Evolutionary conservation across 2,888 invertebrate genomes (phyloP), one percentile per base, ranked within the genome.

Genomic region (Rhagonycha fulva): DNA sequence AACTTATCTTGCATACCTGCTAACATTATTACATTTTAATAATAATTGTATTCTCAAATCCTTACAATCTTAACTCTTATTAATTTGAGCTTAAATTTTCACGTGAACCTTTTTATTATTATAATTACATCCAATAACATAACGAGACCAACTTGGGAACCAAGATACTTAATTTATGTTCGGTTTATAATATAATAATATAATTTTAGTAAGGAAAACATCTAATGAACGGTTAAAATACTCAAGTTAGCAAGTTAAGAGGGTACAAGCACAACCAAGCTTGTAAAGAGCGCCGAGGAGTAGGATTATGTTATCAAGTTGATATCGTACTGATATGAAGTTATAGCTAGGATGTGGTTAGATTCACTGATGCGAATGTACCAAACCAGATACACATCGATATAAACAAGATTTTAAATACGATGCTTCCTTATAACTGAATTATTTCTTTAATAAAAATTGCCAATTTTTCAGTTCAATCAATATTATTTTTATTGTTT

Each of bases 271-370:
- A 77, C 77, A 76, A 76, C 71, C 75, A 72, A 73, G 80, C 78
- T 77, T 75, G 77, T 74, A 74, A 47, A 74, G 77, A 75, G 75
- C 79, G 74, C 75, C 68, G 73, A 73, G 78, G 73, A 76, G 47
- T 47, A 47, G 81, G 82, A 82, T 82, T 82, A 83, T 81, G 82
- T 84, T 84, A 86, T 85, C 85, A 84, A 84, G 83, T 82, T 83
- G 85, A 85, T 85, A 86, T 86, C 85, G 82, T 81, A 82, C 82
- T 85, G 85, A 86, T 86, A 85, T 86, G 83, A 86, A 86, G 85
- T 86, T 86, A 86, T 86, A 81, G 85, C 83, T 80, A 78, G 81
- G 85, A 86, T 86, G 86, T 80, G 86, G 84, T 84, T 85, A 84
- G 86, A 86, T 85, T 86, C 85, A 84, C 83, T 85, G 85, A 86